Percentiles rank a stretch among this genome's conserved stretches.
phyloP scores from a whole-genome alignment of 2,888 invertebrate genomes.

The Daptonema setosum region DNA sequence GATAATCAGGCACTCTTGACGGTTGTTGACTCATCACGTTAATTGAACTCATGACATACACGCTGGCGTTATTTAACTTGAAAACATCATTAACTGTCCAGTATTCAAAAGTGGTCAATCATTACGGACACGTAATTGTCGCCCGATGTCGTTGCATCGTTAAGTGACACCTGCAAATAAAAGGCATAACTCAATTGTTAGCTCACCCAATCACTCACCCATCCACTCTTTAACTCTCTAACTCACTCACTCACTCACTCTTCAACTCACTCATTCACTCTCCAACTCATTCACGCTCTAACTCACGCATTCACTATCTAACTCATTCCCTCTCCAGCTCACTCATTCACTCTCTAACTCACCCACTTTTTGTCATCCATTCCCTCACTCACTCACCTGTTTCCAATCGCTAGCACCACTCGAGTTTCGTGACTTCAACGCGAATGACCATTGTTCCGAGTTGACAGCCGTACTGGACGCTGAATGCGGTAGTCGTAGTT shows the following conservation, averaged over 20 bases:
- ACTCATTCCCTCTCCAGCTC: too few relatives aligned
- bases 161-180: constrained; percentile 5
- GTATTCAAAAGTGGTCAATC: constrained; percentile 61
- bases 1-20: too few relatives aligned
- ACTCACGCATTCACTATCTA: too few relatives aligned
- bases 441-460: constrained; percentile 34
- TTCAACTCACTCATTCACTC: too few relatives aligned
- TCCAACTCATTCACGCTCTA: background rate
- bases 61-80: too few relatives aligned
- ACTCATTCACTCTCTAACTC: too few relatives aligned
- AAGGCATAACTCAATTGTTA: background rate
- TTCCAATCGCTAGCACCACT: constrained; percentile 16
- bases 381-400: constrained; percentile 8
- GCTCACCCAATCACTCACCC: background rate
- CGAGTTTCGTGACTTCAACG: constrained; percentile 28
- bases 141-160: background rate
- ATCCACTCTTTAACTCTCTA: too few relatives aligned
- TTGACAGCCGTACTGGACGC: constrained; percentile 28
- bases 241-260: too few relatives aligned
- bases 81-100: background rate
- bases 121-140: constrained; percentile 57
- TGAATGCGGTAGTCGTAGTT: constrained; percentile 59
- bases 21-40: too few relatives aligned
- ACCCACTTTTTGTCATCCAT: too few relatives aligned
- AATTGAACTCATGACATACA: too few relatives aligned